Percentiles rank a stretch among this genome's conserved stretches.
phyloP scores from a whole-genome alignment of 2,113 vertebrate species.

The Actinemys pallida region DNA sequence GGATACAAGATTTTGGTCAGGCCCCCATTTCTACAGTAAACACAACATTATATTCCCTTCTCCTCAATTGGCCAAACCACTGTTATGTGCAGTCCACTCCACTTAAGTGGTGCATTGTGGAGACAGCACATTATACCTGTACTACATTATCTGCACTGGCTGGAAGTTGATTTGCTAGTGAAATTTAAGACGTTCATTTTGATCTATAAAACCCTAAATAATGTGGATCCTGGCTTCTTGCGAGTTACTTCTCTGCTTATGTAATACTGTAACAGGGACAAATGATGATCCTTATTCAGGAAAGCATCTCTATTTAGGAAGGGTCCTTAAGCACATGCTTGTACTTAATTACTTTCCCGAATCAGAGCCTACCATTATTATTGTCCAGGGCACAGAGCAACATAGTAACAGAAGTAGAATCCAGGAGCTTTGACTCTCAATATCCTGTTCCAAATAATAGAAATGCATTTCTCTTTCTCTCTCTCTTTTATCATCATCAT shows the following conservation, averaged over 20 bases:
- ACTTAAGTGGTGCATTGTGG: neutral
- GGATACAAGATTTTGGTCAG: neutral
- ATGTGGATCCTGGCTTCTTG: neutral
- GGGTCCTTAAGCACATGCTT: neutral
- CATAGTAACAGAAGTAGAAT: neutral
- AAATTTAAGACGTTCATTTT: neutral
- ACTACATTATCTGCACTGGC: neutral
- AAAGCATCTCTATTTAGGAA: neutral
- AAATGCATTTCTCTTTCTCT: neutral
- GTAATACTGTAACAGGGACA: neutral
- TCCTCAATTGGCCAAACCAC: neutral
- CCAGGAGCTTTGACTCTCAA: neutral
- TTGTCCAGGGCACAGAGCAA: neutral
- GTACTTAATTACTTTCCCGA: neutral
- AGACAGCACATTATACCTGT: neutral
- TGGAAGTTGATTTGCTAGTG: neutral
- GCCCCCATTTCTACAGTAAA: neutral
- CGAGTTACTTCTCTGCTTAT: neutral
- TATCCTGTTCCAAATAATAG: neutral
- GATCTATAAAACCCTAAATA: neutral
- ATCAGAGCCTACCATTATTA: neutral
- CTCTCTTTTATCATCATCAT: neutral
- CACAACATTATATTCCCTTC: neutral
- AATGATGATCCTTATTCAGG: neutral
- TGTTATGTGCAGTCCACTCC: neutral